Conservation (phyloP, 2,797 vertebrate species). For the Uromys caudimaculatus region DNA sequence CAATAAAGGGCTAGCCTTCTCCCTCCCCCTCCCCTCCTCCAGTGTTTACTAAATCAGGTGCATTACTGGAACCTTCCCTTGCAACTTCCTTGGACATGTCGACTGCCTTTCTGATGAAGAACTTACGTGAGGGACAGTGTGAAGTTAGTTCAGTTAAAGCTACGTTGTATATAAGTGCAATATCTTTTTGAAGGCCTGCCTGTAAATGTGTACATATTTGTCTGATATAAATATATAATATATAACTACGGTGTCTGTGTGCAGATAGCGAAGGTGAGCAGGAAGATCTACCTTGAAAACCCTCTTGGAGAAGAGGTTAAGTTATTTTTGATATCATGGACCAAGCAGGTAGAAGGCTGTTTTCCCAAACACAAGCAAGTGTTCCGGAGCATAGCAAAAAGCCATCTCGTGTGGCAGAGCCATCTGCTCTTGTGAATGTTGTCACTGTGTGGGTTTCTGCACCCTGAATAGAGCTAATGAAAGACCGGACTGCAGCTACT, state of each 20-base stretch:
- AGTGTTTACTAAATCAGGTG: conserved; percentile 77
- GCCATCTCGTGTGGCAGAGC: not conserved
- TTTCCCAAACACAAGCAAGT: conserved; percentile 29
- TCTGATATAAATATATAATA: conserved; percentile 86
- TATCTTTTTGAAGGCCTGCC: conserved; percentile 86
- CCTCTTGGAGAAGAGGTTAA: conserved; percentile 74
- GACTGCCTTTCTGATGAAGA: conserved; percentile 86
- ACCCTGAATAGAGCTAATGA: conserved; percentile 9
- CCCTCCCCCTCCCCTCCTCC: not conserved
- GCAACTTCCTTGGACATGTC: conserved; percentile 56
- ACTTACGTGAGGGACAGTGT: conserved; percentile 78
- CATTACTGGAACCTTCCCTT: conserved; percentile 73
- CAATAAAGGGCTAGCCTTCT: not conserved
- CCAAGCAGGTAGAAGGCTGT: conserved; percentile 55
- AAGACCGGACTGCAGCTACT: not conserved
- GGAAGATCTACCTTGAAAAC: conserved; percentile 75
- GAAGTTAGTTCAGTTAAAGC: conserved; percentile 83
- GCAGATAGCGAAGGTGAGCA: conserved; percentile 79
- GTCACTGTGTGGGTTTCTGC: not conserved
- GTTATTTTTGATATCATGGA: conserved; percentile 70
- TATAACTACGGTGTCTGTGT: conserved; percentile 83
- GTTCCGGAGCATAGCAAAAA: not conserved
- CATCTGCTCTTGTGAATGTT: not conserved
- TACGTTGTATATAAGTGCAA: conserved; percentile 89
- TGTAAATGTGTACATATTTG: conserved; percentile 91